These are phyloP conservation scores for Lepeophtheirus salmonis DNA, from an alignment of 1,140 invertebrate species.

Conservation along the genomic window DNA sequence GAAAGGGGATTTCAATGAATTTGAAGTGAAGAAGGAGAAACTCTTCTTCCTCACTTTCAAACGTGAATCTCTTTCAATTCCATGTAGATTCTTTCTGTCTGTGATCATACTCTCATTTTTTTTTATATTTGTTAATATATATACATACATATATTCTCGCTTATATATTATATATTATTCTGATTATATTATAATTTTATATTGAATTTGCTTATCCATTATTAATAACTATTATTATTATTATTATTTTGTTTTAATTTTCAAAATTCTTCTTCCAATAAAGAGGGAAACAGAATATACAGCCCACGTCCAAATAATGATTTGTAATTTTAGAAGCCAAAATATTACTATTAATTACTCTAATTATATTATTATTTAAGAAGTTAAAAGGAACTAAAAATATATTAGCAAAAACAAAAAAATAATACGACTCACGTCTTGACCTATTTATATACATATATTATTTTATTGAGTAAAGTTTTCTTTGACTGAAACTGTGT, in stretches of 20 bases:
- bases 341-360: no score
- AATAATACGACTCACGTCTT: no score
- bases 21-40: neutral
- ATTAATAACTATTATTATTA: slow-evolving; percentile 1
- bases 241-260: neutral
- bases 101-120: neutral
- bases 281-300: neutral
- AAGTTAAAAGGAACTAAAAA: no score
- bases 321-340: no score
- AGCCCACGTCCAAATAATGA: neutral
- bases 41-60: neutral
- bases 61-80: neutral
- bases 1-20: neutral
- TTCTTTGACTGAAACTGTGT: neutral
- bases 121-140: neutral
- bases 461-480: neutral
- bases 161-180: slow-evolving; percentile 1
- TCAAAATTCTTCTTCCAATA: neutral
- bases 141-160: neutral
- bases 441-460: no score
- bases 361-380: no score
- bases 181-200: no score
- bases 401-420: no score
- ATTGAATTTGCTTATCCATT: no score
- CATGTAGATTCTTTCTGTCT: neutral